phyloP scores from a whole-genome alignment of 2,797 vertebrate genomes.

The Halcyon smyrnensis region DNA sequence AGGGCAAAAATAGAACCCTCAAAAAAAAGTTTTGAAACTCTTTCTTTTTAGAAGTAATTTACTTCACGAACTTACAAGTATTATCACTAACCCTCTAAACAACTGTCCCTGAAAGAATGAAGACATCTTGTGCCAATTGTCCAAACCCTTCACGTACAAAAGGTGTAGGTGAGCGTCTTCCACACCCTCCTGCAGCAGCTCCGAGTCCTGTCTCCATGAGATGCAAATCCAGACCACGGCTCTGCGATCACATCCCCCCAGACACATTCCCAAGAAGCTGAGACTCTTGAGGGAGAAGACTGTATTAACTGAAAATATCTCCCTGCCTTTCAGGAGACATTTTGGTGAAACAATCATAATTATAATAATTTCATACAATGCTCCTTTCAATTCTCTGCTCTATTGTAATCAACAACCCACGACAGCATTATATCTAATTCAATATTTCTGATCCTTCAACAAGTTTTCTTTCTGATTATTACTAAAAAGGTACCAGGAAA shows the following conservation, averaged over 20 bases:
- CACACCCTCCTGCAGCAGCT: background rate
- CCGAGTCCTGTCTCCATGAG: background rate
- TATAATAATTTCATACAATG: background rate
- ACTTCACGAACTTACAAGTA: background rate
- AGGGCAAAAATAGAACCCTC: background rate
- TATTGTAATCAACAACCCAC: background rate
- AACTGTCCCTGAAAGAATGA: too few species aligned
- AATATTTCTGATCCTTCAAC: background rate
- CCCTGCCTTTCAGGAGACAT: background rate
- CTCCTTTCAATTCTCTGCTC: background rate
- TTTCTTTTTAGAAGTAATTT: background rate
- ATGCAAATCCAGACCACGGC: background rate
- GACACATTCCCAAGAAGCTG: background rate
- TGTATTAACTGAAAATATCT: background rate
- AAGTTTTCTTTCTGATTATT: background rate
- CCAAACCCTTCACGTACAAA: fast-evolving
- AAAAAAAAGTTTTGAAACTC: background rate
- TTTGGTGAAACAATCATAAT: background rate
- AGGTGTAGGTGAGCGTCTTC: background rate
- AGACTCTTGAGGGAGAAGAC: background rate
- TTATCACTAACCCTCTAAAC: background rate
- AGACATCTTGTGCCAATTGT: background rate
- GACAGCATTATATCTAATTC: background rate
- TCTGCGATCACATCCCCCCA: background rate
- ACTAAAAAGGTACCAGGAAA: background rate